phyloP scores from a whole-genome alignment of 2,797 vertebrate species.

The Saxicola maurus region DNA sequence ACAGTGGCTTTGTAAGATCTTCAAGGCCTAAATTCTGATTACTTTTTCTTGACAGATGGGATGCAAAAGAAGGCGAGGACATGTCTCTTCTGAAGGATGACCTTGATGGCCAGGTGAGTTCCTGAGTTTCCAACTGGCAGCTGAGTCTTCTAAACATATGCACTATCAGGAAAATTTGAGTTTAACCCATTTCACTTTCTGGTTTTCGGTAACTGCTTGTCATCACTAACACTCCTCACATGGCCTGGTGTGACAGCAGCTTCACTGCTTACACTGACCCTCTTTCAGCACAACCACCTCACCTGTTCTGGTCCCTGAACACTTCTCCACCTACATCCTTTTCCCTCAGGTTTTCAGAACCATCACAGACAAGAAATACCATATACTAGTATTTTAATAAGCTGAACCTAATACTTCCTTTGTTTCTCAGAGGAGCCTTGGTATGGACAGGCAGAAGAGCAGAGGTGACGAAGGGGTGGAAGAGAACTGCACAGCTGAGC shows the following conservation, averaged over 20 bases:
- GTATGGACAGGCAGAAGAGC: constrained; percentile 10
- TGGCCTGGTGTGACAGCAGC: neutral
- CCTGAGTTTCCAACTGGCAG: neutral
- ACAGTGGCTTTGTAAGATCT: neutral
- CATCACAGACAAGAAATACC: neutral
- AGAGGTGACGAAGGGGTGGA: constrained; percentile 2
- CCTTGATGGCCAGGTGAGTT: constrained; percentile 59
- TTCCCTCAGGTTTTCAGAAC: neutral
- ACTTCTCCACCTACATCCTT: neutral
- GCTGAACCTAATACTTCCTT: neutral
- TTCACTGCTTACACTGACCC: neutral
- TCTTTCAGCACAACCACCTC: neutral
- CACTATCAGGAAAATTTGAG: neutral
- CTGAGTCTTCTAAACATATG: neutral
- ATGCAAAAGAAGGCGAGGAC: constrained; percentile 78
- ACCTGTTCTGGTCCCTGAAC: neutral
- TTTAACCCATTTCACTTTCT: neutral
- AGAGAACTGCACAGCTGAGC: neutral
- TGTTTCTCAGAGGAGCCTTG: constrained; percentile 13
- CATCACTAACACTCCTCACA: rapidly evolving
- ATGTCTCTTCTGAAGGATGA: constrained; percentile 53
- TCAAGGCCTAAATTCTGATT: neutral
- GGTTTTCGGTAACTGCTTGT: neutral
- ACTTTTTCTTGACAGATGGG: constrained; percentile 79
- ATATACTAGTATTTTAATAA: neutral